Evolutionary conservation across 64 coral and sea anemone genomes (phyloP).

Genomic region (Orbicella faveolata): DNA sequence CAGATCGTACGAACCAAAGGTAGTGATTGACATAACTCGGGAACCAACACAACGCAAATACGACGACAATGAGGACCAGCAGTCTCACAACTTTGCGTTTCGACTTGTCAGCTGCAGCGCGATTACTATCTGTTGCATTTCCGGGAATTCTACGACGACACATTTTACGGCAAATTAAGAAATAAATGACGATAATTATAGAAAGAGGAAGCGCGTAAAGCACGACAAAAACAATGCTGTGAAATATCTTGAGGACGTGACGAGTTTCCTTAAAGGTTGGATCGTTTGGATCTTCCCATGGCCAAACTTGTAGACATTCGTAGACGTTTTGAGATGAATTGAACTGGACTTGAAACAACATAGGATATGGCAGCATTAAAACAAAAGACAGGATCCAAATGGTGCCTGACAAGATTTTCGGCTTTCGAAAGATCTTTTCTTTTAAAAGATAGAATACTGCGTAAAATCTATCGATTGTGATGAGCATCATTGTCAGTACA

Average conservation of each 20-base stretch:
- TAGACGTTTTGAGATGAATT: neutral
- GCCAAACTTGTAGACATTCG: neutral
- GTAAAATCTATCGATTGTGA: constrained; percentile 33
- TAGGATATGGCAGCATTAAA: constrained; percentile 21
- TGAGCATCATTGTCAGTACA: constrained; percentile 39
- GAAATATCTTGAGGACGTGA: constrained; percentile 12
- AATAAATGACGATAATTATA: neutral
- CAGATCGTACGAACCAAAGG: neutral
- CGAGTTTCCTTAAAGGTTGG: neutral
- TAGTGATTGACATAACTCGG: constrained; percentile 2
- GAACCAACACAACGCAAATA: constrained; percentile 46
- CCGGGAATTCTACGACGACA: neutral
- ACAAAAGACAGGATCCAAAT: constrained; percentile 52
- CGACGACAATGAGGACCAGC: constrained; percentile 36
- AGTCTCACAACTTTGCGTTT: constrained; percentile 54
- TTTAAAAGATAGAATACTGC: constrained; percentile 30
- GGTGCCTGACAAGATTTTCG: constrained; percentile 2
- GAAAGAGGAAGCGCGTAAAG: constrained; percentile 49
- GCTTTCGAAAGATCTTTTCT: constrained; percentile 33
- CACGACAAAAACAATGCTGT: constrained; percentile 14
- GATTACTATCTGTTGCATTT: no score
- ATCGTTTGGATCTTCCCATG: neutral
- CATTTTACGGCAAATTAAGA: neutral
- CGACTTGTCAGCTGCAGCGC: neutral
- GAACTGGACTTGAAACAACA: neutral